Percentiles rank a stretch among this genome's conserved stretches.
Conservation (phyloP, 2,113 vertebrate genomes). For the Heteronetta atricapilla region DNA sequence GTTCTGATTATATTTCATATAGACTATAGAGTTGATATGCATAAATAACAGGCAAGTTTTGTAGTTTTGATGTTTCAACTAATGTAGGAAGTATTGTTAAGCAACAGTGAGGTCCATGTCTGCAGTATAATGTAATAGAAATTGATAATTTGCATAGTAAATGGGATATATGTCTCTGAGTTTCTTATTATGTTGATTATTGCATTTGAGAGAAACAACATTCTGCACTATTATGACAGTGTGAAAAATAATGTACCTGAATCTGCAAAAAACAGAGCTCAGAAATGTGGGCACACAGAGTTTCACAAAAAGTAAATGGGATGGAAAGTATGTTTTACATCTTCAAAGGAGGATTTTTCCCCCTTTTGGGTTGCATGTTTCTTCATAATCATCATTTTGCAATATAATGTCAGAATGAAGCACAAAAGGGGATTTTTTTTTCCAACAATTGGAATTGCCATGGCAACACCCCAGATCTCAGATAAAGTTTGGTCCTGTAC, state of each 20-base stretch:
- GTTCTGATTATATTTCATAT: not conserved
- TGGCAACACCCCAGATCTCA: slow-evolving; percentile 81
- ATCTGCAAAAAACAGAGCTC: slow-evolving; percentile 17
- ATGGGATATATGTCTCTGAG: not conserved
- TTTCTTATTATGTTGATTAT: slow-evolving; percentile 10
- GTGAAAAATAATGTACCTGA: slow-evolving; percentile 26
- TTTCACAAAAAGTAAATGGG: slow-evolving; percentile 47
- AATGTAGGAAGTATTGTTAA: not conserved
- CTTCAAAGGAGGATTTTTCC: not conserved
- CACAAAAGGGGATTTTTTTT: slow-evolving; percentile 70
- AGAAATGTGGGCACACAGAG: not conserved
- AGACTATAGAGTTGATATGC: not conserved
- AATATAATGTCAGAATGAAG: slow-evolving; percentile 74
- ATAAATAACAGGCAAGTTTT: not conserved
- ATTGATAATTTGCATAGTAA: not conserved
- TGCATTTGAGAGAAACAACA: slow-evolving; percentile 20
- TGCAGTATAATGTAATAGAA: not conserved
- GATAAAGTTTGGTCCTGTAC: slow-evolving; percentile 79
- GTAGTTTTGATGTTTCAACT: not conserved
- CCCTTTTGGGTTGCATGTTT: slow-evolving; percentile 27
- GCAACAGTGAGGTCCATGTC: not conserved
- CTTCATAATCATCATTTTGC: slow-evolving; percentile 72
- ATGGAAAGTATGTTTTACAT: slow-evolving; percentile 11
- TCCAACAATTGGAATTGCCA: slow-evolving; percentile 78
- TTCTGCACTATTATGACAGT: slow-evolving; percentile 8